Evolutionary conservation across 2,888 invertebrate genomes (phyloP), one percentile per base, ranked within the genome.

Genomic region (Pseudococcus jackbeardsleyi): DNA sequence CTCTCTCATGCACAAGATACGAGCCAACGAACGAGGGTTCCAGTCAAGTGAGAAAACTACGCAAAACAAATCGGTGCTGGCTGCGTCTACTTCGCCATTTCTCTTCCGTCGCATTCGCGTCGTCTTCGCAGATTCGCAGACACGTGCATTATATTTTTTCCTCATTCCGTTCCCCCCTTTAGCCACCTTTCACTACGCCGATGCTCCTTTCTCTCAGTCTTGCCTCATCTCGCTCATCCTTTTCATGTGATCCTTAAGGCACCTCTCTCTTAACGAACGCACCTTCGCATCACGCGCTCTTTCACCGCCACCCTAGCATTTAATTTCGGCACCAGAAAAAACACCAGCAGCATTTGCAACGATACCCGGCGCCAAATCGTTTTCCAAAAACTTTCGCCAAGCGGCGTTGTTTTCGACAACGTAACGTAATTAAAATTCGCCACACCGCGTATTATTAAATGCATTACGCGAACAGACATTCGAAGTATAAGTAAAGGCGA

Each of bases 101-200:
- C 6, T 59, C 5, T 59, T 59, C 6, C 54, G 12, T 19, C 64
- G 64, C 9, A 2, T 26, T 26, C 22, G 50, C 50, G 50, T 19
- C 22, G 64, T 19, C 12, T 19, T 22, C 68, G 68, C 26, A 3
- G 26, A 1, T 2, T 33, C 26, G 12, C 33, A 72, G 26, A 72
- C 68, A 72, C 68, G 68, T 72, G 68, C 68, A 33, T 72, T 26
- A 72, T 72, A 72, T 72, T 72, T 72, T 72, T 72, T 72, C 26
- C 7, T 72, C 26, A 15, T 72, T 72, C 15, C 26, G 12, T 33
- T 72, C 68, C 26, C 68, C 68, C 12, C 33, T 59, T 59, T 19
- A n/a, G 17, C 46, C 15, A 50, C 17, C 19, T 59, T 19, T 7
- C n/a, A 19, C 5, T 19, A 59, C n/a, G 0, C 9, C 59, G 19